A percentile compares a stretch with the other conserved stretches of the same genome.
Conservation (phyloP, 2,113 vertebrate genomes). For the Malurus alboscapulatus region DNA sequence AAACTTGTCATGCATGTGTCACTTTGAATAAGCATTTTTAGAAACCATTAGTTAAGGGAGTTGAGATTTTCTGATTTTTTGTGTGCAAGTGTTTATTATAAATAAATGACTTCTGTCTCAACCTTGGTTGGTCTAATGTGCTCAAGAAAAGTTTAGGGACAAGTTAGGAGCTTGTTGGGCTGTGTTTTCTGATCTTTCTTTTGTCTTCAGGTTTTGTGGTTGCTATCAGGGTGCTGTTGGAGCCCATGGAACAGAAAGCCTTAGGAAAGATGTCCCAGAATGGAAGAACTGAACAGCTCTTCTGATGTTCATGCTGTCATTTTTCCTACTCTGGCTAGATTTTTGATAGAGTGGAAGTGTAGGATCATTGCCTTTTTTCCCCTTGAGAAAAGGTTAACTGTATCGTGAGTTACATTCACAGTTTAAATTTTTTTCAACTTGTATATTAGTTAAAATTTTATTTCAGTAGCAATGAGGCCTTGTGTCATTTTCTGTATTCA, state of each 20-base stretch:
- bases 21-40: conserved; percentile 60
- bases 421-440: conserved; percentile 37
- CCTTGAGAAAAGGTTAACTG: background rate
- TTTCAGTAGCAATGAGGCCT: conserved; percentile 40
- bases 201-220: background rate
- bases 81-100: background rate
- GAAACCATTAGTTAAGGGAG: conserved; percentile 46
- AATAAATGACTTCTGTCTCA: background rate
- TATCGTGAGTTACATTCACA: background rate
- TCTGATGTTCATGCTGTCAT: background rate
- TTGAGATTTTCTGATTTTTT: background rate
- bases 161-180: background rate
- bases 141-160: background rate
- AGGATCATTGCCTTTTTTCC: background rate
- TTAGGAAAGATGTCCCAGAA: background rate
- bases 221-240: background rate
- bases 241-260: background rate
- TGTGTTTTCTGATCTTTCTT: background rate
- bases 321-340: background rate
- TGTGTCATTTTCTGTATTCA: conserved; percentile 56
- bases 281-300: background rate
- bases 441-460: conserved; percentile 42
- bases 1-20: conserved; percentile 56
- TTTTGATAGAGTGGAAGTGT: background rate
- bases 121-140: background rate